A percentile compares a stretch with the other conserved stretches of the same genome.
Conservation (phyloP, 2,797 vertebrate genomes). For the Darevskia mixta region DNA sequence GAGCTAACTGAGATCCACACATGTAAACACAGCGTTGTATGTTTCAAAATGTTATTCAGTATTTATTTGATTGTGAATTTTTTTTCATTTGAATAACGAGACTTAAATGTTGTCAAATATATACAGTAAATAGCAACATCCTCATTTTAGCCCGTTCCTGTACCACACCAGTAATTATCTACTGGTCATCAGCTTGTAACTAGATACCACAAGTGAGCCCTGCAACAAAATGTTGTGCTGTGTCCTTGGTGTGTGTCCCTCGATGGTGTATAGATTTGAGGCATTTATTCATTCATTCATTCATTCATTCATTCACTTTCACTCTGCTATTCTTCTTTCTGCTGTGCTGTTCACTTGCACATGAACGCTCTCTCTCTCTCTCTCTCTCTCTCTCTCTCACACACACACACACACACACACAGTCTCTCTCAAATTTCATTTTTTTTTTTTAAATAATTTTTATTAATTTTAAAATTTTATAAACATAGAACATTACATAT, state of each 20-base stretch:
- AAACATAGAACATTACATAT: too few species aligned
- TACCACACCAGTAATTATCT: neutral
- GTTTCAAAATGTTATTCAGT: neutral
- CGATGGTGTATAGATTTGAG: neutral
- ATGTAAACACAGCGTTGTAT: neutral
- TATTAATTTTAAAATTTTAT: too few species aligned
- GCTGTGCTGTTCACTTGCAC: neutral
- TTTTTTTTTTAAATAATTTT: too few species aligned
- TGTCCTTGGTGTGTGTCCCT: neutral
- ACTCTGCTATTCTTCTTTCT: neutral
- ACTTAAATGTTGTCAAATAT: neutral
- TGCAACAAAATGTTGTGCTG: neutral
- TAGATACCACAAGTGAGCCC: neutral
- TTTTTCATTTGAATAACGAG: neutral
- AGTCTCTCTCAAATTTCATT: neutral
- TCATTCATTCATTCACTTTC: too few species aligned
- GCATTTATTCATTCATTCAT: fast-evolving
- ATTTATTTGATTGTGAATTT: conserved; percentile 26
- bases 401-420: neutral
- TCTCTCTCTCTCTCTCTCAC: neutral
- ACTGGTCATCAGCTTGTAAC: neutral
- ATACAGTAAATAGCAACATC: neutral
- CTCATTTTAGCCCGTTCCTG: neutral
- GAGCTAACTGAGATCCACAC: conserved; percentile 17
- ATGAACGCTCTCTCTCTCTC: neutral